Conservation (phyloP, 2,113 vertebrate genomes). For the Pelecanus crispus region DNA sequence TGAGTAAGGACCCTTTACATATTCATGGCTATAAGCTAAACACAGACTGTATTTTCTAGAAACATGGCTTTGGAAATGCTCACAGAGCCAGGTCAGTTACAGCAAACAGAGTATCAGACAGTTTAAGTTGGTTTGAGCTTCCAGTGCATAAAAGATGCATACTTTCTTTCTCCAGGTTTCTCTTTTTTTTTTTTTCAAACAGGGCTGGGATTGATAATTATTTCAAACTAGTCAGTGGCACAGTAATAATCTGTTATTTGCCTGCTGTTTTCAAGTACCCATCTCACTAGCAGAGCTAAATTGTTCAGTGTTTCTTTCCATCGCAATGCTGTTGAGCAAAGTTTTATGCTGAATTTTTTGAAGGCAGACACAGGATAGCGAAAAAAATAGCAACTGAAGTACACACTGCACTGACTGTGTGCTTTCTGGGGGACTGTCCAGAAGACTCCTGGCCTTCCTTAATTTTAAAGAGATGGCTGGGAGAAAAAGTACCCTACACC, state of each 20-base stretch:
- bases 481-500: background rate
- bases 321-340: background rate
- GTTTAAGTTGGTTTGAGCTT: background rate
- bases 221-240: background rate
- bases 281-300: background rate
- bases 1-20: slow-evolving; percentile 22
- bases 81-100: background rate
- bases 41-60: slow-evolving; percentile 41
- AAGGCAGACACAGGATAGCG: background rate
- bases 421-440: background rate
- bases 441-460: background rate
- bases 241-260: background rate
- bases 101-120: slow-evolving; percentile 23
- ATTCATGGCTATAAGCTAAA: slow-evolving; percentile 48
- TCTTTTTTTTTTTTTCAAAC: background rate
- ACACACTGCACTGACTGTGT: background rate
- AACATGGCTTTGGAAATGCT: background rate
- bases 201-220: background rate
- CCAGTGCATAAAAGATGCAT: background rate
- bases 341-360: background rate
- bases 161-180: background rate
- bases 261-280: background rate
- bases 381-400: background rate
- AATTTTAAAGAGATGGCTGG: background rate
- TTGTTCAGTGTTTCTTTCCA: background rate